Evolutionary conservation across 2,888 invertebrate species (phyloP).

Genomic region (Pyrgus malvae): DNA sequence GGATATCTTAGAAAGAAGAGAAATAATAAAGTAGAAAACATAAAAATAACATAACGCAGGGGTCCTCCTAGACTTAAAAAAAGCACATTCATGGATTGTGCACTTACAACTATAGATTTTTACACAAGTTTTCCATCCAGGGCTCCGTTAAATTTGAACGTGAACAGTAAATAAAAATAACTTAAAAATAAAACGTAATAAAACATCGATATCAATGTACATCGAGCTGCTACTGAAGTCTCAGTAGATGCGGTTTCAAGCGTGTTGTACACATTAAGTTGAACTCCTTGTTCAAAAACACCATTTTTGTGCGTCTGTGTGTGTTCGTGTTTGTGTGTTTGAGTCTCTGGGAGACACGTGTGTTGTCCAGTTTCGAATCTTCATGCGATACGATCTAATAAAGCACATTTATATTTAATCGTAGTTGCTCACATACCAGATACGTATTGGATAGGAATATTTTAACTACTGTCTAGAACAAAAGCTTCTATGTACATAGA

Average conservation of each 20-base stretch:
- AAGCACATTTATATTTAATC: conserved; percentile 68
- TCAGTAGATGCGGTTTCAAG: conserved; percentile 20
- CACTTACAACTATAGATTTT: conserved; percentile 63
- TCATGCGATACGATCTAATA: conserved; percentile 65
- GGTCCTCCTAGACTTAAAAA: conserved; percentile 72
- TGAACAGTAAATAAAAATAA: conserved; percentile 44
- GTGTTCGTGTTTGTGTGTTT: conserved; percentile 35
- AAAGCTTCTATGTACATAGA: conserved; percentile 42
- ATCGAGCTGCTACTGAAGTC: conserved; percentile 27
- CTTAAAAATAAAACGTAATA: conserved; percentile 49
- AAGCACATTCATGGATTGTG: conserved; percentile 81
- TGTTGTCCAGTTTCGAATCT: conserved; percentile 50
- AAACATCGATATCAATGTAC: conserved; percentile 41
- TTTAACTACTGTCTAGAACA: conserved; percentile 48
- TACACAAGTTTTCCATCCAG: conserved; percentile 61
- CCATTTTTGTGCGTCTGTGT: conserved; percentile 44
- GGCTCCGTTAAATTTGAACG: conserved; percentile 63
- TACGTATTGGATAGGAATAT: conserved; percentile 44
- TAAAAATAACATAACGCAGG: conserved; percentile 62
- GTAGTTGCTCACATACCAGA: conserved; percentile 80
- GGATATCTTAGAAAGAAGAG: conserved; percentile 59
- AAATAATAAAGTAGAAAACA: conserved; percentile 61
- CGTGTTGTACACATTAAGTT: conserved; percentile 18
- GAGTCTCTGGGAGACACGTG: conserved; percentile 36
- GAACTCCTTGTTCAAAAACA: conserved; percentile 26